phyloP scores from a whole-genome alignment of 2,888 invertebrate genomes.

The Lochmaea capreae region DNA sequence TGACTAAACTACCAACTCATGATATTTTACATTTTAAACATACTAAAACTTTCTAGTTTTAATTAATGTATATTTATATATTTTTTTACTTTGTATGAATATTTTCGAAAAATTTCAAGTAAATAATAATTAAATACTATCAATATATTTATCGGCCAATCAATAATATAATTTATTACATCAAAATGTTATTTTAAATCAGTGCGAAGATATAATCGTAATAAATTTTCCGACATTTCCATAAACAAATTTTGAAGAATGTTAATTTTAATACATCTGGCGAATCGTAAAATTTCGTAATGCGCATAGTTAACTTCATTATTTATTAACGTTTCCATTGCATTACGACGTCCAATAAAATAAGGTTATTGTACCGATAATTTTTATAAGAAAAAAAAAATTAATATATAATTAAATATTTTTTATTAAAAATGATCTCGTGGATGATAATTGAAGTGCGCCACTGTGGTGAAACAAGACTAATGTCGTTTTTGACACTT shows the following conservation, averaged over 20 bases:
- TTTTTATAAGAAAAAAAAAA: not conserved
- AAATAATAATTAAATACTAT: too few species aligned
- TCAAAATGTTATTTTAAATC: not conserved
- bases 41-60: too few species aligned
- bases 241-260: constrained; percentile 24
- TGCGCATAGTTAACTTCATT: constrained; percentile 1
- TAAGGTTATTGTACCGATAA: not conserved
- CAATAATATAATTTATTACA: not conserved
- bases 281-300: constrained; percentile 13
- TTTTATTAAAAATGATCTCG: not conserved
- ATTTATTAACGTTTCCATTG: constrained; percentile 8
- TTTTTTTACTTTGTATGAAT: too few species aligned
- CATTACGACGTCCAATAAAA: not conserved
- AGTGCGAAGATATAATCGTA: constrained; percentile 32
- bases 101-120: too few species aligned
- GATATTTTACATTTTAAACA: too few species aligned
- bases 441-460: not conserved
- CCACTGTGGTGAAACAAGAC: not conserved
- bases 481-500: not conserved
- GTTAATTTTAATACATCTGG: constrained; percentile 22
- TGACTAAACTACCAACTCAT: too few species aligned
- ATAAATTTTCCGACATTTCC: constrained; percentile 31
- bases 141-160: too few species aligned
- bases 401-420: not conserved
- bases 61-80: too few species aligned